Percentiles rank a stretch among this genome's conserved stretches.
These are phyloP conservation scores for Platygyra sinensis DNA, from an alignment of 64 coral and sea anemone genomes.

Conservation along the genomic window DNA sequence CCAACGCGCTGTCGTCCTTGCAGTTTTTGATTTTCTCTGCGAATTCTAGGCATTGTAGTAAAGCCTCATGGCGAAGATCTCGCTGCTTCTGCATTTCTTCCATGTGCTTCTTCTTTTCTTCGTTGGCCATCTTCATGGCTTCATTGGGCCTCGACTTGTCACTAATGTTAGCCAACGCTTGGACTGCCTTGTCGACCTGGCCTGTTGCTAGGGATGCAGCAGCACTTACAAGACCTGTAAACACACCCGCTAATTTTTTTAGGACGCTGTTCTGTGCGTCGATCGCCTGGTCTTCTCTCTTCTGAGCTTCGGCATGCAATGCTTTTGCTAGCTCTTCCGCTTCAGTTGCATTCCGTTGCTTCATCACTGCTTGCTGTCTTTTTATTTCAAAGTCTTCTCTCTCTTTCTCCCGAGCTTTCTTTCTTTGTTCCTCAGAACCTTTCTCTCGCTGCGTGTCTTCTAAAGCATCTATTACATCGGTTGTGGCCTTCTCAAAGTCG, in stretches of 20 bases:
- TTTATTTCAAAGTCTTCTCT: slow-evolving; percentile 35
- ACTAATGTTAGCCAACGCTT: not conserved
- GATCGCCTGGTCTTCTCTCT: slow-evolving; percentile 52
- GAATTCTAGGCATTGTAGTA: slow-evolving; percentile 64
- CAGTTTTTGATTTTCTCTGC: slow-evolving; percentile 60
- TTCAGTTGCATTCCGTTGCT: slow-evolving; percentile 38
- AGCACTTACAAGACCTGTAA: slow-evolving; percentile 4
- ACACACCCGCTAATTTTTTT: not conserved
- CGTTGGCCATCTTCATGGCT: slow-evolving; percentile 55
- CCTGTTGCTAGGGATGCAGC: not conserved
- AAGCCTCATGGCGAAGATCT: slow-evolving; percentile 50
- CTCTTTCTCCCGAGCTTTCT: slow-evolving; percentile 42
- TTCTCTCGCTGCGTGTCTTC: slow-evolving; percentile 61
- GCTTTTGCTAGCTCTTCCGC: slow-evolving; percentile 28
- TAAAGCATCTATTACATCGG: slow-evolving; percentile 47
- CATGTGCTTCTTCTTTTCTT: slow-evolving; percentile 65
- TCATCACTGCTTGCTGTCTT: slow-evolving; percentile 15
- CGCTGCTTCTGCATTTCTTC: slow-evolving; percentile 60
- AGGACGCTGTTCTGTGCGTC: slow-evolving; percentile 43
- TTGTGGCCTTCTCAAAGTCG: slow-evolving; percentile 47
- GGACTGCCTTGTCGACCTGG: not conserved
- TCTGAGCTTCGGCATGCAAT: slow-evolving; percentile 32
- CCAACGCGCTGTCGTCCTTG: slow-evolving; percentile 35
- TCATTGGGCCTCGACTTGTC: slow-evolving; percentile 22
- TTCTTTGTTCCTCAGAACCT: slow-evolving; percentile 2